Conservation (phyloP, 2,888 invertebrate genomes). For the Erpobdella octoculata region DNA sequence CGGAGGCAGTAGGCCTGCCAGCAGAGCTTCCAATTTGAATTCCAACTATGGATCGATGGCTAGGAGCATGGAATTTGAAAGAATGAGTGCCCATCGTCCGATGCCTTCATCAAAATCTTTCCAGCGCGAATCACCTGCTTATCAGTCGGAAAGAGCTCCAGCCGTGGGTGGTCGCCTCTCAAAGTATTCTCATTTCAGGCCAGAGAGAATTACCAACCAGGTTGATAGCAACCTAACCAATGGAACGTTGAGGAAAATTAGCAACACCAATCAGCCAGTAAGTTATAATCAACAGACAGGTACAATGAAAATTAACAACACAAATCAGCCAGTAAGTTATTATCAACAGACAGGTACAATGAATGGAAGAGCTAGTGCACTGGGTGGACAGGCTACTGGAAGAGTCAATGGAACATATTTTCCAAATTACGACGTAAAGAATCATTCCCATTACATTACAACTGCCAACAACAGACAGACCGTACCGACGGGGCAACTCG, state of each 20-base stretch:
- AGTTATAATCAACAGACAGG: background rate
- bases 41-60: constrained; percentile 8
- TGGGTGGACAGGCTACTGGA: background rate
- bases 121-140: background rate
- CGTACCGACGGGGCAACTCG: too few species aligned
- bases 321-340: background rate
- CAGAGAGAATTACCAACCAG: background rate
- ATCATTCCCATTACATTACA: too few species aligned
- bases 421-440: too few species aligned
- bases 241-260: background rate
- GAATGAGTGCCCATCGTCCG: background rate
- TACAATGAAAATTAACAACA: background rate
- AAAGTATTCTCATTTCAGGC: background rate
- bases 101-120: background rate
- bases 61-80: constrained; percentile 6
- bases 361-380: background rate
- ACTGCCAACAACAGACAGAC: too few species aligned
- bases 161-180: constrained; percentile 1
- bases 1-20: background rate
- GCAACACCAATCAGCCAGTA: background rate
- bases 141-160: background rate
- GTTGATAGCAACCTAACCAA: background rate
- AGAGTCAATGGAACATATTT: too few species aligned
- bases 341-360: background rate
- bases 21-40: background rate